phyloP scores from a whole-genome alignment of 2,888 invertebrate genomes.

The Entomobrya multifasciata region DNA sequence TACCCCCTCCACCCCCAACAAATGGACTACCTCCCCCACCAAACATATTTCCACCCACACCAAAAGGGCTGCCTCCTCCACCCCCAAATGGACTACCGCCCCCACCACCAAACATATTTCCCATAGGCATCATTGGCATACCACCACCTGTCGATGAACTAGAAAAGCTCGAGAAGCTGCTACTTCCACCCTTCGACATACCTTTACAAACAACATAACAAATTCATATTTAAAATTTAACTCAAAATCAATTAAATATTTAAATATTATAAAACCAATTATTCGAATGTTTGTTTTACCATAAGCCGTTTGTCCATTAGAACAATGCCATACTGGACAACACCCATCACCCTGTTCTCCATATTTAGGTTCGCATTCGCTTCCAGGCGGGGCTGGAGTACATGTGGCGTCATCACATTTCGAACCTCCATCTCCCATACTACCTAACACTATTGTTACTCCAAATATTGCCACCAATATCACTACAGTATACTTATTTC shows the following conservation, averaged over 20 bases:
- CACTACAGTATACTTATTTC: background rate
- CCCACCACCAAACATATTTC: too few relatives aligned
- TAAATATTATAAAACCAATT: background rate
- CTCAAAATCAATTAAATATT: background rate
- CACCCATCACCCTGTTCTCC: constrained; percentile 69
- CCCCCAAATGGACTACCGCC: constrained; percentile 13
- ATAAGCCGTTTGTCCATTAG: constrained; percentile 52
- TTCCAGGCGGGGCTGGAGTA: constrained; percentile 63
- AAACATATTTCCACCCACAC: background rate
- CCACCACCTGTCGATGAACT: background rate
- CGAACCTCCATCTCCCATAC: constrained; percentile 57
- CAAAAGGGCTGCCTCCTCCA: background rate
- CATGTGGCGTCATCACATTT: constrained; percentile 65
- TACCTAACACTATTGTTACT: constrained; percentile 17
- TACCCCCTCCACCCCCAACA: background rate
- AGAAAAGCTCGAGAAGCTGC: background rate
- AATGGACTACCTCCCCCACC: too few relatives aligned
- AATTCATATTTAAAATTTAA: too few relatives aligned
- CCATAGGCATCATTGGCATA: background rate
- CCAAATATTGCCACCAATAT: constrained; percentile 20
- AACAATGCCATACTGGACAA: constrained; percentile 74
- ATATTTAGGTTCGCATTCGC: constrained; percentile 61
- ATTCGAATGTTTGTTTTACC: too few relatives aligned
- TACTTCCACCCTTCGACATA: background rate
- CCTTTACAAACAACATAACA: too few relatives aligned